phyloP scores from a whole-genome alignment of 2,113 vertebrate species.

The Andinoacara biseriatus region DNA sequence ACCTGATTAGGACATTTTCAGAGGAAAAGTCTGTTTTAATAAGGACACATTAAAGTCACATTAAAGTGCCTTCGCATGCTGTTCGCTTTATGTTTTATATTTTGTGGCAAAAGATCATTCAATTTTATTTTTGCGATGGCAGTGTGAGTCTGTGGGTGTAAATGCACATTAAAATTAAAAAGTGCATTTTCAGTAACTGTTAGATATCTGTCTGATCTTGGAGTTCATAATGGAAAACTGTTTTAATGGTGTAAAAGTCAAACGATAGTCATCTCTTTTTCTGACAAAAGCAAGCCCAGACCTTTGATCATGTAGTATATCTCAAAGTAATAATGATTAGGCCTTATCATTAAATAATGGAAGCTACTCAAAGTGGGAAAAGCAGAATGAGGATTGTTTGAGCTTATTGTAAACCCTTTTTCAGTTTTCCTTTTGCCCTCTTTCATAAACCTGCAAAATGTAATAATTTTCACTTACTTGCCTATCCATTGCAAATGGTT shows the following conservation, averaged over 20 bases:
- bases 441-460: not conserved
- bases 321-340: constrained; percentile 55
- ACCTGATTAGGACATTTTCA: constrained; percentile 37
- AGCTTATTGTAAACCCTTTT: constrained; percentile 1
- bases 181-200: constrained; percentile 43
- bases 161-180: constrained; percentile 56
- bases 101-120: constrained; percentile 31
- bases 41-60: constrained; percentile 61
- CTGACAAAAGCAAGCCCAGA: constrained; percentile 32
- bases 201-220: constrained; percentile 62
- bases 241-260: constrained; percentile 56
- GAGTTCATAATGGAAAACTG: constrained; percentile 32
- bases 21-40: constrained; percentile 29
- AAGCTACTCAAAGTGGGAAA: constrained; percentile 17
- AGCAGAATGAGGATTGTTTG: constrained; percentile 22
- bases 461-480: not conserved
- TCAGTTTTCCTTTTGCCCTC: not conserved
- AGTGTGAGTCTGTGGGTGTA: constrained; percentile 29
- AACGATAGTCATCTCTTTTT: constrained; percentile 49
- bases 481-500: not conserved
- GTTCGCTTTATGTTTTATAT: constrained; percentile 61
- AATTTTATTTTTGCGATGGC: not conserved
- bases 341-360: constrained; percentile 46
- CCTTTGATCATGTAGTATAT: constrained; percentile 59
- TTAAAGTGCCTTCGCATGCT: constrained; percentile 65